These are phyloP conservation scores for Agrochola macilenta DNA, from an alignment of 2,888 invertebrate genomes.

Conservation along the genomic window DNA sequence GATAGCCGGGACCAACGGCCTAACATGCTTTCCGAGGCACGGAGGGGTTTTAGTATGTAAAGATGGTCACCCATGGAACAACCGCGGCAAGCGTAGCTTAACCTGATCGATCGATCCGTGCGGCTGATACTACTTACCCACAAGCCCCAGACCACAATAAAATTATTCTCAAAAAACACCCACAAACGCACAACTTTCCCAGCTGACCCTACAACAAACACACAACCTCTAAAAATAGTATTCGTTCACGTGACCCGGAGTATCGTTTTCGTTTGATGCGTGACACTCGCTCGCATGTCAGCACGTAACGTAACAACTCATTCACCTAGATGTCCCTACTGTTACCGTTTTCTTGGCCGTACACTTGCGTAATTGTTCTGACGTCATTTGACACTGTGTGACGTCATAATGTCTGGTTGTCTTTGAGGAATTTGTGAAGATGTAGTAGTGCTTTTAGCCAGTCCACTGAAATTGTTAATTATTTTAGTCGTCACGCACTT, in stretches of 20 bases:
- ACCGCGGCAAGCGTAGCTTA: too few species aligned
- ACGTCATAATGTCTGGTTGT: slow-evolving; percentile 41
- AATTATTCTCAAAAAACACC: too few species aligned
- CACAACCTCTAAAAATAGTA: slow-evolving; percentile 38
- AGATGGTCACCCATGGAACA: too few species aligned
- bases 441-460: background rate
- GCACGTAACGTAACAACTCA: slow-evolving; percentile 71
- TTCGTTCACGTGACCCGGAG: slow-evolving; percentile 63
- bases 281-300: slow-evolving; percentile 81
- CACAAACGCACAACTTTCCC: background rate
- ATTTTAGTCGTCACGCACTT: too few species aligned
- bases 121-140: too few species aligned
- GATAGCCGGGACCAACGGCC: too few species aligned
- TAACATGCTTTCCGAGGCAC: too few species aligned
- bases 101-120: too few species aligned
- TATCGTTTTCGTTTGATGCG: slow-evolving; percentile 80
- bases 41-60: too few species aligned
- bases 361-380: slow-evolving; percentile 66
- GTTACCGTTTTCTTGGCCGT: slow-evolving; percentile 71
- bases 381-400: slow-evolving; percentile 62
- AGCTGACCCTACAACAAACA: slow-evolving; percentile 35
- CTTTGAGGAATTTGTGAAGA: slow-evolving; percentile 25
- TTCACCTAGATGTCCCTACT: slow-evolving; percentile 69
- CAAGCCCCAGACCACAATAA: background rate
- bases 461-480: too few species aligned